Evolutionary conservation across 2,797 vertebrate species (phyloP), one percentile per base, ranked within the genome.

Genomic region (Sebastes steindachneri): DNA sequence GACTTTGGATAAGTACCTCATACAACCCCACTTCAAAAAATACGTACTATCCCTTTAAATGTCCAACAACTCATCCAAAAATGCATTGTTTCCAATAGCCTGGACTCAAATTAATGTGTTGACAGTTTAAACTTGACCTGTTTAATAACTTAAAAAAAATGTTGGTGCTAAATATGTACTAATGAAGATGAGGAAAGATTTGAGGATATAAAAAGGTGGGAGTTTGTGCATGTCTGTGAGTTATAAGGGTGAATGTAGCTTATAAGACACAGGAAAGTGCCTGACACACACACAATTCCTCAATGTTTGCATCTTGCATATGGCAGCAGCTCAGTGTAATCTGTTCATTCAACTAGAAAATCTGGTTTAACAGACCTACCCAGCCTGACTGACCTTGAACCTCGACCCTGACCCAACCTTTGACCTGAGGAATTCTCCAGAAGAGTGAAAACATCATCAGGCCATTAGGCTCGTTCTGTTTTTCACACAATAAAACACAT

Each of bases 261-360:
- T 37, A 37, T 37, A 37, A 37, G 4, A 63, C 48, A 79, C 53
- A 67, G 0, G 9, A 48, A 60, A 54, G 11, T 8, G 7, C 2
- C 68, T n/a, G 4, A 64, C 21, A 81, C 70, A 86, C 69, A 80
- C 54, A 60, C 53, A 41, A 41, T 12, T 19, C 17, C 35, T 65
- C 9, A 15, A 29, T 33, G 25, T 72, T 65, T 82, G 21, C 60
- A 33, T 72, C 35, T 51, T 69, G 58, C 74, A 79, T 59, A 63
- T 55, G 37, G 41, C 74, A 48, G n/a, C 74, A 82, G 23, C 55
- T 70, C 29, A 5, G n/a, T 10, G 67, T 25, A 63, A 59, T 29
- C 41, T 62, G 29, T 51, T 85, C 83, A 62, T 67, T 81, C 79
- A 73, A 41, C 75, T 75, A 60, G 82, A 89, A 90, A 83, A 91